Base-by-base conservation (phyloP, 2,888 invertebrate species). In the Tiphia femorata region DNA sequence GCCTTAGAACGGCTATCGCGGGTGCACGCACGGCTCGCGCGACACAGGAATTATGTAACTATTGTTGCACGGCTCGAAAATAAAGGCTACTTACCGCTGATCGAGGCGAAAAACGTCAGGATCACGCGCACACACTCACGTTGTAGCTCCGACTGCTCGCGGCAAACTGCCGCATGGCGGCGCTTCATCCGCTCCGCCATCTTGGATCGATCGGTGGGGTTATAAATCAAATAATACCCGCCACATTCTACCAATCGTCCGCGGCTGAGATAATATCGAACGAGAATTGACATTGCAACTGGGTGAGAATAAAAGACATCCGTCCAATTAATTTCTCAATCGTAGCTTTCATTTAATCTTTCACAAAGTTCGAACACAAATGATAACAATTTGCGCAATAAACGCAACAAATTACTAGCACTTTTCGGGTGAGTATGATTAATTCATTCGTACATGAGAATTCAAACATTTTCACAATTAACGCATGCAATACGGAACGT, bases 21-120 rank as follows among this genome's bases (percentile, higher is more conserved):
- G 46, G 46, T 4, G 8, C 43, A 54, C 62, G 54, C 51, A 54
- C 60, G 42, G 37, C 29, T 58, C 60, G 35, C 47, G 56, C 61
- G 64, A 56, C 62, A 68, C 40, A 33, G 27, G 67, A 77, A 82
- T 82, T 76, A 78, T 77, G 76, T 75, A 80, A 81, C 75, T 73
- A 70, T 73, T 76, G 70, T 74, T 70, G 71, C 67, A 75, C 68
- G 68, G 67, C 71, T 70, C 55, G 75, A 76, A 78, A 80, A 79
- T 79, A 81, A 78, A 76, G 63, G 60, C 72, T 71, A 78, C 81
- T 80, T 78, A 82, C 82, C 79, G 77, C 78, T 80, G 75, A 76
- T 73, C 77, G 70, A 75, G 73, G 74, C 71, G 78, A 80, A 77
- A 78, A 81, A 79, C 77, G 77, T 81, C 80, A 76, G 75, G 75